Conservation (phyloP, 2,113 vertebrate genomes). For the Anolis sagrei region DNA sequence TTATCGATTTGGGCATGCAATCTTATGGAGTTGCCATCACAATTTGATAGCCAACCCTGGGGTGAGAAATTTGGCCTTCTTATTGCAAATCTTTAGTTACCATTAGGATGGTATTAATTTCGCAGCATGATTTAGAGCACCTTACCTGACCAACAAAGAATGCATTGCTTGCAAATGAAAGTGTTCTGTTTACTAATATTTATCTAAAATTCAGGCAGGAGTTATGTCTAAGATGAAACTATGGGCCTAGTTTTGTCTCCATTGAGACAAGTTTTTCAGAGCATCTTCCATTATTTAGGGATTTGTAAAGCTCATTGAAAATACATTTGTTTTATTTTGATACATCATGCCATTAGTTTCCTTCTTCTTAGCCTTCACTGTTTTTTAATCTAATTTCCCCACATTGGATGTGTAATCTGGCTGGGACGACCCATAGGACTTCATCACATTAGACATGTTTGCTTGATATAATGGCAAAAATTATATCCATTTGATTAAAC, state of each 20-base stretch:
- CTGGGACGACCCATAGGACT: neutral
- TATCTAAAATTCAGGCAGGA: neutral
- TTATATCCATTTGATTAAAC: neutral
- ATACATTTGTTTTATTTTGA: neutral
- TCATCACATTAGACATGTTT: neutral
- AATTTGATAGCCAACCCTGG: conserved; percentile 75
- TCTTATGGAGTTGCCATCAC: conserved; percentile 72
- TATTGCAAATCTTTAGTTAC: conserved; percentile 85
- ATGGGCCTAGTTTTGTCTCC: neutral
- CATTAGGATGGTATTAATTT: conserved; percentile 78
- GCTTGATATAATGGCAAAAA: neutral
- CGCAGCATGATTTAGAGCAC: conserved; percentile 74
- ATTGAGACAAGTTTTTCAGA: neutral
- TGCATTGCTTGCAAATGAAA: conserved; percentile 38
- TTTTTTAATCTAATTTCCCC: neutral
- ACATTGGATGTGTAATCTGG: neutral
- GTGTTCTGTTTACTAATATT: neutral
- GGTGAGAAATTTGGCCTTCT: conserved; percentile 69
- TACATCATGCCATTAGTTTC: no score
- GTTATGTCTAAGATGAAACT: neutral
- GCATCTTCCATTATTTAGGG: neutral
- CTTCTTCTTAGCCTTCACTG: neutral
- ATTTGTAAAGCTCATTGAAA: neutral
- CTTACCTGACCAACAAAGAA: conserved; percentile 21
- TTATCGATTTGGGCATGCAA: conserved; percentile 86